These are phyloP conservation scores for Leptocoma aspasia DNA, from an alignment of 2,113 vertebrate species.

Conservation along the genomic window DNA sequence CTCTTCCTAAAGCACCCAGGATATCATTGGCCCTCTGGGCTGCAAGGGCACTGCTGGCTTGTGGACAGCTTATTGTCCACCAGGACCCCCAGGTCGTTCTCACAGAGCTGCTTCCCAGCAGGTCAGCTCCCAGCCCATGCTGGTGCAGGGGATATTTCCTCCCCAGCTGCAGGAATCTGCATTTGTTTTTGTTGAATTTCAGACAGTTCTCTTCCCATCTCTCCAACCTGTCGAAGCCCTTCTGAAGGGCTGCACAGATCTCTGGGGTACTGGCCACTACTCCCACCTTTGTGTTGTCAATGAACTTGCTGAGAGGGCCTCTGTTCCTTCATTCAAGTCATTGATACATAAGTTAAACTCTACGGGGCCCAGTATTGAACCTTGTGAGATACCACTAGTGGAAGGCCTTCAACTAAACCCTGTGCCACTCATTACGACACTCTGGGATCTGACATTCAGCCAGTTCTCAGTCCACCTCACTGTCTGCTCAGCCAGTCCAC, in stretches of 20 bases:
- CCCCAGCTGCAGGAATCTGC: not conserved
- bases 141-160: not conserved
- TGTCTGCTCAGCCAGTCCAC: not conserved
- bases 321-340: not conserved
- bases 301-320: not conserved
- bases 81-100: not conserved
- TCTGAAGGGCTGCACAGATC: not conserved
- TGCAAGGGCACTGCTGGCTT: not conserved
- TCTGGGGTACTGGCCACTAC: not conserved
- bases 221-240: fast-evolving
- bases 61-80: not conserved
- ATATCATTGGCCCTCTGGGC: not conserved
- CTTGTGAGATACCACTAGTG: not conserved
- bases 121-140: not conserved
- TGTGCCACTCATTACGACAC: no score
- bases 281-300: not conserved
- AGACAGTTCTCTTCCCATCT: not conserved
- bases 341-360: not conserved
- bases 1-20: not conserved
- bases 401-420: no score
- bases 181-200: not conserved
- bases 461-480: not conserved
- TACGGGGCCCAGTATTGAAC: not conserved
- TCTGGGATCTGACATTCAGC: not conserved
- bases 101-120: not conserved